Conservation (phyloP, 2,113 vertebrate species). For the Zapornia atra region DNA sequence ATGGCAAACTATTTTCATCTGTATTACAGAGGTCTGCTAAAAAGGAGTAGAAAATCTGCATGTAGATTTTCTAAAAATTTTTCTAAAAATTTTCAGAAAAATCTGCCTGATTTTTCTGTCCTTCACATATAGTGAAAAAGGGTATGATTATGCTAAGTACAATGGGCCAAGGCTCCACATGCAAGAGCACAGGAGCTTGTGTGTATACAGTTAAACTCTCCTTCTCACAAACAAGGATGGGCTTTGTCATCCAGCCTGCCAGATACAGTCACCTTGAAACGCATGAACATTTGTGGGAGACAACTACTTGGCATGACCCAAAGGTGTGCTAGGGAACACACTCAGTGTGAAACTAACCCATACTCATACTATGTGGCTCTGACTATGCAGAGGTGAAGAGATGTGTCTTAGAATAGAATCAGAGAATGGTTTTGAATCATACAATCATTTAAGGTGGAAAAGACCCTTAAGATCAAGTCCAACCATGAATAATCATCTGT, state of each 20-base stretch:
- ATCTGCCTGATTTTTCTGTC: neutral
- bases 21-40: neutral
- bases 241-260: neutral
- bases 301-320: neutral
- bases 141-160: neutral
- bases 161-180: neutral
- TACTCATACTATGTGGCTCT: neutral
- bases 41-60: neutral
- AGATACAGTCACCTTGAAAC: neutral
- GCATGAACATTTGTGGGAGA: neutral
- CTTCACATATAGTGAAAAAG: neutral
- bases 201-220: neutral
- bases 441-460: neutral
- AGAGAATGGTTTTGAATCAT: neutral
- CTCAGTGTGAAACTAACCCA: neutral
- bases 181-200: neutral
- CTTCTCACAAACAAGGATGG: neutral
- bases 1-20: neutral
- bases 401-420: neutral
- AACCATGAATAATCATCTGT: neutral
- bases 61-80: too few relatives aligned
- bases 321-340: neutral
- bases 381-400: neutral
- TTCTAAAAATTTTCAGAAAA: too few relatives aligned
- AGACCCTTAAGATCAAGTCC: neutral